Conservation (phyloP, 2,113 vertebrate genomes). For the Malurus alboscapulatus region DNA sequence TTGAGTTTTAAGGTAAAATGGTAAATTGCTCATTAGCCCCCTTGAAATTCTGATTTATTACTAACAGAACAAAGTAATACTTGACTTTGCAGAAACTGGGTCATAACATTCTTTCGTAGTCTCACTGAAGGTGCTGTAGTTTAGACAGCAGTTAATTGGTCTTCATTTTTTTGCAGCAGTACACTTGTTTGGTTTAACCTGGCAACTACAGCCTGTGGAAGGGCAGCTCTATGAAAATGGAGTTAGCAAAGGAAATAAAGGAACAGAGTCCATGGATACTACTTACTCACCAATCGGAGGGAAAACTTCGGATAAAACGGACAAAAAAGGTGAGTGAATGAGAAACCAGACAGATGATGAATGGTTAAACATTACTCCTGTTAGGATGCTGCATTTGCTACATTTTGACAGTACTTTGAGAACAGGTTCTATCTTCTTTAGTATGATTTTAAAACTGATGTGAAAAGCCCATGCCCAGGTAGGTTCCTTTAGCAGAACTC, state of each 20-base stretch:
- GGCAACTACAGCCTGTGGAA: constrained; percentile 93
- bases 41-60: constrained; percentile 54
- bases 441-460: neutral
- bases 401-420: neutral
- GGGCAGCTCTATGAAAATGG: constrained; percentile 96
- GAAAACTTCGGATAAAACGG: constrained; percentile 85
- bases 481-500: neutral
- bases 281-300: constrained; percentile 87
- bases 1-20: constrained; percentile 67
- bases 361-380: neutral
- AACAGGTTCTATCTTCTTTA: neutral
- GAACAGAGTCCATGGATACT: constrained; percentile 80
- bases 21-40: constrained; percentile 49
- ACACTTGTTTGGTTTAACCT: constrained; percentile 97
- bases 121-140: neutral
- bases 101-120: constrained; percentile 13
- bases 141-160: constrained; percentile 65
- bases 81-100: constrained; percentile 62
- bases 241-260: constrained; percentile 87
- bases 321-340: constrained; percentile 80
- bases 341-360: neutral
- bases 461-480: neutral
- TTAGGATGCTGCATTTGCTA: neutral
- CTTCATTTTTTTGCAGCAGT: constrained; percentile 84
- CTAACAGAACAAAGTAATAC: constrained; percentile 36